Evolutionary conservation across 2,113 vertebrate species (phyloP).

Genomic region (Pyxicephalus adspersus): DNA sequence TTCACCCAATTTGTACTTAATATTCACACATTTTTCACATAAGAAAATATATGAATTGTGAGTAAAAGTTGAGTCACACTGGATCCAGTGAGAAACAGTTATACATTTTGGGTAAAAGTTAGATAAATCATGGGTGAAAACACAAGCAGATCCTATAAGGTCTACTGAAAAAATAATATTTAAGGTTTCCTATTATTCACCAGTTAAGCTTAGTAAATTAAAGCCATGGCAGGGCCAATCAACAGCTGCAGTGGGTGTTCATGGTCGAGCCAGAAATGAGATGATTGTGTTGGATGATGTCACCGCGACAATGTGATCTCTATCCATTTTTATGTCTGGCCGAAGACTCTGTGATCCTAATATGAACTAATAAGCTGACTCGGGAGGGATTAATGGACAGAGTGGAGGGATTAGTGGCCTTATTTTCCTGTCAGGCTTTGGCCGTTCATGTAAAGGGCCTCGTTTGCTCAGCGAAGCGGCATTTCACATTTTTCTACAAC

Average conservation of each 20-base stretch:
- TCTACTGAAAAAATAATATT: no score
- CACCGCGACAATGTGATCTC: neutral
- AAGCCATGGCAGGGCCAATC: no score
- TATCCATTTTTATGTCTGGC: neutral
- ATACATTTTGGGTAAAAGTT: no score
- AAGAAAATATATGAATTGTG: no score
- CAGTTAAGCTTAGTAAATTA: no score
- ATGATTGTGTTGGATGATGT: neutral
- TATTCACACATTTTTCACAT: no score
- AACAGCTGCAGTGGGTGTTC: neutral
- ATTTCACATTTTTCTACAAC: constrained; percentile 9
- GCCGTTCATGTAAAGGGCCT: neutral
- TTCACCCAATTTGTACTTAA: no score
- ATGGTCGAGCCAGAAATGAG: neutral
- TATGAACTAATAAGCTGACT: constrained; percentile 50
- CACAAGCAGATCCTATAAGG: no score
- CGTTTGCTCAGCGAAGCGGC: constrained; percentile 7
- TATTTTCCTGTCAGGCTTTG: constrained; percentile 28
- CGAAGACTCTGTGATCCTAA: constrained; percentile 51
- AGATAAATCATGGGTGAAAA: no score
- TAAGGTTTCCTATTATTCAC: no score
- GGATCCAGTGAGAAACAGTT: no score
- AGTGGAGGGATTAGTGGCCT: constrained; percentile 48
- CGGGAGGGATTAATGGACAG: constrained; percentile 47
- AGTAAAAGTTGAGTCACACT: no score